phyloP scores from a whole-genome alignment of 1,140 invertebrate genomes.

The Bombus cullumanus region DNA sequence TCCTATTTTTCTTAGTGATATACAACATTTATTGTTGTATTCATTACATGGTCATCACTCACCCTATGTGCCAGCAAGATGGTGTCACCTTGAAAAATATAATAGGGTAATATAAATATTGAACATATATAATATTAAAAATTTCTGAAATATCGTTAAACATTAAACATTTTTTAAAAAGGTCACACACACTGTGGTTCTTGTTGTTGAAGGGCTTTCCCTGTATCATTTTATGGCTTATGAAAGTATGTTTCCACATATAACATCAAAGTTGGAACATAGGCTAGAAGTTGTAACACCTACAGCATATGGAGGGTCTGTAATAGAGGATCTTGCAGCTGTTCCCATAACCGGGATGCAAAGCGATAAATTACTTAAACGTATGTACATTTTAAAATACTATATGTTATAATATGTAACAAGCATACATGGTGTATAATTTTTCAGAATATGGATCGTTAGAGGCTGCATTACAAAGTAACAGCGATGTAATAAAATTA shows the following conservation, averaged over 20 bases:
- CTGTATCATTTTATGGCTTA: slow-evolving; percentile 88
- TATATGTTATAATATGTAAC: background rate
- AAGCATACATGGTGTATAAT: slow-evolving; percentile 7
- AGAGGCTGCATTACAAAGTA: slow-evolving; percentile 86
- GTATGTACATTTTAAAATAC: slow-evolving; percentile 65
- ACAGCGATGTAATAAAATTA: slow-evolving; percentile 87
- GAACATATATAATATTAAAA: background rate
- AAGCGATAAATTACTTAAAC: slow-evolving; percentile 85
- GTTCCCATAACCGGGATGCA: slow-evolving; percentile 89
- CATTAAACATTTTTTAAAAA: slow-evolving; percentile 43
- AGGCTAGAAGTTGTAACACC: slow-evolving; percentile 90
- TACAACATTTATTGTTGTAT: slow-evolving; percentile 92
- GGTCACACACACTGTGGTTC: slow-evolving; percentile 86
- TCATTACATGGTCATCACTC: slow-evolving; percentile 89
- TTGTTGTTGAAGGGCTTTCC: slow-evolving; percentile 91
- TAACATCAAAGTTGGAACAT: slow-evolving; percentile 85
- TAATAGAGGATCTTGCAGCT: slow-evolving; percentile 90
- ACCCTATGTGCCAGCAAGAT: slow-evolving; percentile 87
- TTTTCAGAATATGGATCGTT: slow-evolving; percentile 86
- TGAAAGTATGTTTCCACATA: slow-evolving; percentile 85
- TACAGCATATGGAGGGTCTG: slow-evolving; percentile 86
- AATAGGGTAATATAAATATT: slow-evolving; percentile 82
- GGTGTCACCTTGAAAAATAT: slow-evolving; percentile 91
- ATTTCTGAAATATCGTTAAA: slow-evolving; percentile 5
- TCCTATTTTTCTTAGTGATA: slow-evolving; percentile 91